Base-by-base conservation (phyloP, 2,888 invertebrate species). In the Cetonia aurata region DNA sequence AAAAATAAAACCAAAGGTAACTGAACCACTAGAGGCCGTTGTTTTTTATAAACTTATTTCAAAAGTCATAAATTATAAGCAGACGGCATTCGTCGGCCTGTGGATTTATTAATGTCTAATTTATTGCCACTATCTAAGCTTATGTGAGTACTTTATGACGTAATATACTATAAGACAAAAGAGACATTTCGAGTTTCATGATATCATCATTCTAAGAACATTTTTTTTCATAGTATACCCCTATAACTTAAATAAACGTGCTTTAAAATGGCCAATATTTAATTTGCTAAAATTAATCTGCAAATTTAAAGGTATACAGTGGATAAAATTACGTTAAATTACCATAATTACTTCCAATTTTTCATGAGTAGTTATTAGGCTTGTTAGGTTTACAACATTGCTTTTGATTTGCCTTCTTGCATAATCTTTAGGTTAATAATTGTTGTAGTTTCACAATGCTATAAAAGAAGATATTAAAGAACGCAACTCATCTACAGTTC, bases 101-200 rank as follows among this genome's bases (percentile, higher is more conserved):
- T 19, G 59, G 59, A 59, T 59, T 59, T 59, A 59, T 57, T 57
- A 57, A 57, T 59, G 59, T 59, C 59, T 19, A 59, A 59, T 59
- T 59, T 59, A 59, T 42, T 44, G 59, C 44, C 12, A 17, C 25
- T 59, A 13, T 59, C 44, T 25, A 59, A 42, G 44, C 44, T 59
- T 59, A 59, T 59, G 12, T 10, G 42, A 12, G 12, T 10, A 59
- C 25, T 59, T 57, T 44, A 44, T 59, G 59, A 59, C 44, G 17
- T 59, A 50, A 50, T 50, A 13, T 10, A 50, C 9, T 15, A 17
- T 19, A 59, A 59, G 37, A 10, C 4, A 8, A 37, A 10, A 6
- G 10, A n/a, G 10, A 53, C 19, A n/a, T 25, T 53, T 53, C n/a
- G n/a, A n/a, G 31, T 6, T 12, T 19, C n/a, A 12, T 53, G 53